These are phyloP conservation scores for Rafetus swinhoei DNA, from an alignment of 2,113 vertebrate genomes.

Conservation along the genomic window DNA sequence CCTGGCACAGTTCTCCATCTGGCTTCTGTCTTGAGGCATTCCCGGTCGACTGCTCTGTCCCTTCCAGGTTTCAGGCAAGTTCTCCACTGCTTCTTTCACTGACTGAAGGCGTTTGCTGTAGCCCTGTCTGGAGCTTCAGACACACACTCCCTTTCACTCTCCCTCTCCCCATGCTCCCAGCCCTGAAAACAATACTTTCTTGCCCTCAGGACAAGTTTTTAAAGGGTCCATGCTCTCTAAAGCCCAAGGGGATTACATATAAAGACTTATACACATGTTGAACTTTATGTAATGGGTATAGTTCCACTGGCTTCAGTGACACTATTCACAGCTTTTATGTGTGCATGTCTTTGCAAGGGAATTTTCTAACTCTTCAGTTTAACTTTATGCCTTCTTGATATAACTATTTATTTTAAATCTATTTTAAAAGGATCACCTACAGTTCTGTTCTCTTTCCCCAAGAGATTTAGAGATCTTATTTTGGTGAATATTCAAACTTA, in stretches of 20 bases:
- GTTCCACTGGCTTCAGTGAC: not conserved
- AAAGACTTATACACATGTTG: not conserved
- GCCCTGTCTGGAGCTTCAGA: not conserved
- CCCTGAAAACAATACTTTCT: not conserved
- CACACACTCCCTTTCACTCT: not conserved
- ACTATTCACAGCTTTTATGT: not conserved
- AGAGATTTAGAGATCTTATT: not conserved
- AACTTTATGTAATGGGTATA: not conserved
- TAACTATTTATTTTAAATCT: not conserved
- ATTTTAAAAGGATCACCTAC: not conserved
- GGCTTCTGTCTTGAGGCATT: not conserved
- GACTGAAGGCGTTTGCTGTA: not conserved
- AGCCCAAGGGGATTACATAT: not conserved
- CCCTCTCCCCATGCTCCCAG: not conserved
- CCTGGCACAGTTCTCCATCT: not conserved
- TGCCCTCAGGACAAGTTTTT: not conserved
- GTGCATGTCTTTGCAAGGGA: not conserved
- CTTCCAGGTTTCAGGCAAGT: not conserved
- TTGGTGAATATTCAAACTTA: not conserved
- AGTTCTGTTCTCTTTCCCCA: not conserved
- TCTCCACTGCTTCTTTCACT: not conserved
- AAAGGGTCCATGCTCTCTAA: not conserved
- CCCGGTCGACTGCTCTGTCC: not conserved
- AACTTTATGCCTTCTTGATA: not conserved
- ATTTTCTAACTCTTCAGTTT: not conserved